Percentiles rank a stretch among this genome's conserved stretches.
Evolutionary conservation across 2,113 vertebrate species (phyloP).

Genomic region (Melanotaenia duboulayi): DNA sequence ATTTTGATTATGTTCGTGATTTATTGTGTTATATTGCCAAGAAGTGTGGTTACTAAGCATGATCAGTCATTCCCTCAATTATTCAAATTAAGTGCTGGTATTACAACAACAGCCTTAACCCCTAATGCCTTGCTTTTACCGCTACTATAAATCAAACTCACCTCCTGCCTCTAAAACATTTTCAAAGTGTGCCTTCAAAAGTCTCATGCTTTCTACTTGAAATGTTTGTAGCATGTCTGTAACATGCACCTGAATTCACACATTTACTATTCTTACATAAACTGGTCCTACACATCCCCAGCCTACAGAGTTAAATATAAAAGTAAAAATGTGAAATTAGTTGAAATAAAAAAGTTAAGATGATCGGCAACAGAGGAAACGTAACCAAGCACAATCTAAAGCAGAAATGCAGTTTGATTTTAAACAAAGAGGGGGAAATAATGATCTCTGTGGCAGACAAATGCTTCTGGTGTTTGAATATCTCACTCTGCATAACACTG

Average conservation of each 20-base stretch:
- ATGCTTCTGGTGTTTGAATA: slow-evolving; percentile 21
- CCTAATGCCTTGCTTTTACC: slow-evolving; percentile 64
- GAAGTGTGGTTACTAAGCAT: slow-evolving; percentile 64
- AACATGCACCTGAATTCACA: neutral
- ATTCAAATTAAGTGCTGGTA: slow-evolving; percentile 74
- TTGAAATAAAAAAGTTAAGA: neutral
- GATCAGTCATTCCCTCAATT: slow-evolving; percentile 78
- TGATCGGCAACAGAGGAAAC: neutral
- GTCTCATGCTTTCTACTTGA: neutral
- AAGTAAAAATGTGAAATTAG: neutral
- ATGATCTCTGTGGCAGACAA: slow-evolving; percentile 19
- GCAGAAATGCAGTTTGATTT: slow-evolving; percentile 35
- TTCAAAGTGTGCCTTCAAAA: slow-evolving; percentile 15
- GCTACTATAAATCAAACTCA: slow-evolving; percentile 69
- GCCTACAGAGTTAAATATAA: neutral
- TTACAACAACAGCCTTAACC: slow-evolving; percentile 76
- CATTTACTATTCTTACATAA: neutral
- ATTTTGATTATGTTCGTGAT: slow-evolving; percentile 75
- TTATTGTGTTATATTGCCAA: slow-evolving; percentile 65
- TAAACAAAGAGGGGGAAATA: slow-evolving; percentile 32
- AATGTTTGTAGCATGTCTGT: neutral
- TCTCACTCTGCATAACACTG: slow-evolving; percentile 21
- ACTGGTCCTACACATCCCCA: neutral
- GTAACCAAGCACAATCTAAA: neutral
- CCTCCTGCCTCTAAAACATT: slow-evolving; percentile 45